These are phyloP conservation scores for Apteryx owenii DNA, from an alignment of 2,113 vertebrate genomes.

Conservation along the genomic window DNA sequence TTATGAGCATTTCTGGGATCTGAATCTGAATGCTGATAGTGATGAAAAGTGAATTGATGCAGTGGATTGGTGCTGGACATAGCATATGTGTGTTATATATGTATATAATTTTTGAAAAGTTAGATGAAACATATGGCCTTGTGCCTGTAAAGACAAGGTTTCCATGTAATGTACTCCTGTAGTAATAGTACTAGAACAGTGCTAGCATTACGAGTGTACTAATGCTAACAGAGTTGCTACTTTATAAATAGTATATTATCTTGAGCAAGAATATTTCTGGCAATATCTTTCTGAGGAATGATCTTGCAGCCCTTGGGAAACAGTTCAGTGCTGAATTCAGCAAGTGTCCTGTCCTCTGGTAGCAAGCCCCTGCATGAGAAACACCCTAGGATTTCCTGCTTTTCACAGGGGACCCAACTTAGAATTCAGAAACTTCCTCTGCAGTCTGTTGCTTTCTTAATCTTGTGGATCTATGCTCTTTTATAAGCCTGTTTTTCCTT, in stretches of 20 bases:
- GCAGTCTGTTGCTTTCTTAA: neutral
- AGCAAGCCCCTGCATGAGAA: fast-evolving
- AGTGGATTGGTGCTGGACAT: neutral
- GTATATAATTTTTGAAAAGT: neutral
- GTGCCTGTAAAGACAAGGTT: fast-evolving
- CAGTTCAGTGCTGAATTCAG: neutral
- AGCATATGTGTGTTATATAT: neutral
- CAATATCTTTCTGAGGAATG: neutral
- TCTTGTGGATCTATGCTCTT: neutral
- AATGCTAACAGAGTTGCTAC: neutral
- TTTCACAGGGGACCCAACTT: neutral
- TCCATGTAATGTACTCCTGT: too few relatives aligned
- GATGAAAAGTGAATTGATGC: neutral
- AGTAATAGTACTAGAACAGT: neutral
- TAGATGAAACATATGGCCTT: neutral
- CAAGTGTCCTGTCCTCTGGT: neutral
- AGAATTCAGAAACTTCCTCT: neutral
- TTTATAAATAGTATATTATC: neutral
- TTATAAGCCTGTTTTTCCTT: neutral
- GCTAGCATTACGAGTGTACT: neutral
- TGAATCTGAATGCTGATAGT: neutral
- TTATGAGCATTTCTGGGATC: neutral
- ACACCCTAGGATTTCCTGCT: neutral
- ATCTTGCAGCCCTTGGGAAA: neutral
- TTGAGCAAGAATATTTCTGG: neutral